A percentile compares a stretch with the other conserved stretches of the same genome.
These are phyloP conservation scores for Physella acuta DNA, from an alignment of 1,140 invertebrate species.

Conservation along the genomic window DNA sequence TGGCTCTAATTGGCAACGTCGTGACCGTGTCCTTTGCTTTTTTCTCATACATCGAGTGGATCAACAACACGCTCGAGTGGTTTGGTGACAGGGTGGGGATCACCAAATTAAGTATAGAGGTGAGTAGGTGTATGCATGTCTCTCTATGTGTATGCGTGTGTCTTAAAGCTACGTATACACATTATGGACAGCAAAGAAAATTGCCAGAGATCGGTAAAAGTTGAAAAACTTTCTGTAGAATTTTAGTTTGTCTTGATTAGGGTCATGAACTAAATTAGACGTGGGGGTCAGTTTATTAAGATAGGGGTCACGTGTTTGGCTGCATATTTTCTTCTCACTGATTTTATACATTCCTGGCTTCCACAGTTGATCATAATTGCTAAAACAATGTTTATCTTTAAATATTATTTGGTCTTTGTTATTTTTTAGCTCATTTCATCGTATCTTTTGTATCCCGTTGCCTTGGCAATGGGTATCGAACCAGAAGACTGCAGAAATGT, in stretches of 20 bases:
- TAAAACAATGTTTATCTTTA: neutral
- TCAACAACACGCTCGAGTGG: conserved; percentile 22
- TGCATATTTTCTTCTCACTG: neutral
- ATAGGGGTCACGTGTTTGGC: neutral
- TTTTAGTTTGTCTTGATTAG: no score
- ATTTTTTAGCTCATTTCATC: conserved; percentile 51
- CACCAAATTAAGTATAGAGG: conserved; percentile 23
- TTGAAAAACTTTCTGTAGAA: no score
- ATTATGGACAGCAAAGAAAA: no score
- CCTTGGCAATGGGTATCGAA: conserved; percentile 53
- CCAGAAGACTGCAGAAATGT: conserved; percentile 48
- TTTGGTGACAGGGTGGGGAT: conserved; percentile 27
- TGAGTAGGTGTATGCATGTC: neutral
- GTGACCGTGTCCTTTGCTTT: conserved; percentile 19
- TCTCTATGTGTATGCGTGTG: no score
- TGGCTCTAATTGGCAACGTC: conserved; percentile 22
- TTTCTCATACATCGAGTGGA: conserved; percentile 24
- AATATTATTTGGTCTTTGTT: neutral
- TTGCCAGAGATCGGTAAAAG: no score
- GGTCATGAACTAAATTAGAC: no score
- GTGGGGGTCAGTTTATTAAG: no score
- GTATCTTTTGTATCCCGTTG: conserved; percentile 54
- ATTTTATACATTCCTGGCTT: neutral
- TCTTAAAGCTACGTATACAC: no score
- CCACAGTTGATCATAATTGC: neutral